phyloP scores from a whole-genome alignment of 2,888 invertebrate genomes.

The Erebia aethiops region DNA sequence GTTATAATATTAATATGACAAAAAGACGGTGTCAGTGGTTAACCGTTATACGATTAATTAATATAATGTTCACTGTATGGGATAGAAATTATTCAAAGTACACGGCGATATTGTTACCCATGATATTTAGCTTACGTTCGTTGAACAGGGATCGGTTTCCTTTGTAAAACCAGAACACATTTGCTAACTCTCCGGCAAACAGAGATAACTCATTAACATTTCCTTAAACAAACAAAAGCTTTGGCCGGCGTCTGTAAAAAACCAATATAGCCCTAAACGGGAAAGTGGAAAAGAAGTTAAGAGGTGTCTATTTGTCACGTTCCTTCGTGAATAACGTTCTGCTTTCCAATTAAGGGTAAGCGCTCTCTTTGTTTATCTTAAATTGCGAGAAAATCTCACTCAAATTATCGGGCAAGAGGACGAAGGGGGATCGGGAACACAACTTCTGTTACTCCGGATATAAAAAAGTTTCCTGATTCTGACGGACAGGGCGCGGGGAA shows the following conservation, averaged over 20 bases:
- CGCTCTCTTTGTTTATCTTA: slow-evolving; percentile 83
- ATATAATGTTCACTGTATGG: neutral
- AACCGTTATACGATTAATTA: no score
- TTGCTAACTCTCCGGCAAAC: slow-evolving; percentile 28
- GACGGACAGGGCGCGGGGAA: slow-evolving; percentile 75
- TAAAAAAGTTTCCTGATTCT: slow-evolving; percentile 78
- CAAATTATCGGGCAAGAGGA: slow-evolving; percentile 81
- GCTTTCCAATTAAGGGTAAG: slow-evolving; percentile 84
- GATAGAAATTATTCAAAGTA: neutral
- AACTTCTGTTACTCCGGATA: slow-evolving; percentile 75
- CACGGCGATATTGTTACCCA: neutral
- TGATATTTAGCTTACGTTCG: neutral
- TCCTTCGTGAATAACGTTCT: slow-evolving; percentile 80
- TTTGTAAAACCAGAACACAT: slow-evolving; percentile 29
- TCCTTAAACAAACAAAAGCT: slow-evolving; percentile 76
- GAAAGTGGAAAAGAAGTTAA: slow-evolving; percentile 82
- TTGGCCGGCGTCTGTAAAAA: slow-evolving; percentile 61
- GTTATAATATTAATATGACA: no score
- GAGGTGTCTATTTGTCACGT: slow-evolving; percentile 84
- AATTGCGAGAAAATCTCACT: slow-evolving; percentile 84
- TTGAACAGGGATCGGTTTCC: slow-evolving; percentile 5
- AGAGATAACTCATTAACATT: slow-evolving; percentile 57
- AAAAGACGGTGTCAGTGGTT: no score
- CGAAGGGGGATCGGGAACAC: slow-evolving; percentile 76
- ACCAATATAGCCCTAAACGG: slow-evolving; percentile 76